phyloP scores from a whole-genome alignment of 1,140 invertebrate genomes.

The Drosophila setifemur region DNA sequence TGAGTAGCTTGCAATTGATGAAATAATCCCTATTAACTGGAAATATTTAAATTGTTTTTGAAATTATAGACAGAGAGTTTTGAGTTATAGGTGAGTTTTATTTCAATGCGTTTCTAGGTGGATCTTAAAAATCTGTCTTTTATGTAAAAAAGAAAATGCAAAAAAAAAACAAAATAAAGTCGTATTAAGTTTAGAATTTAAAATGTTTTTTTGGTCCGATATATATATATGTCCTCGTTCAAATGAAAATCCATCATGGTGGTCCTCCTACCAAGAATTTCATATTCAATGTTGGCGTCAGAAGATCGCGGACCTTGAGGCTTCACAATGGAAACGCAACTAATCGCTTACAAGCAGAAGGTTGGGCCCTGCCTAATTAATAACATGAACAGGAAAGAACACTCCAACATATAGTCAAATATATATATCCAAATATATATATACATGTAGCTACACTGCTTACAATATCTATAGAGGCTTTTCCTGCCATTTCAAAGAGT shows the following conservation, averaged over 20 bases:
- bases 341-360: constrained; percentile 42
- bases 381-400: constrained; percentile 29
- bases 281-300: constrained; percentile 50
- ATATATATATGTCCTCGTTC: not conserved
- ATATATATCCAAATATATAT: not conserved
- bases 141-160: too few relatives aligned
- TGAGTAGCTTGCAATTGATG: not conserved
- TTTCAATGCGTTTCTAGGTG: too few relatives aligned
- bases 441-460: constrained; percentile 12
- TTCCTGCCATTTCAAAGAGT: constrained; percentile 37
- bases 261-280: constrained; percentile 30
- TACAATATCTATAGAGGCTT: constrained; percentile 40
- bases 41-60: too few relatives aligned
- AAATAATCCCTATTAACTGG: too few relatives aligned
- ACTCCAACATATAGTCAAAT: not conserved
- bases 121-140: too few relatives aligned
- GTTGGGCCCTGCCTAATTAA: constrained; percentile 32
- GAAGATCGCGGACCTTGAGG: constrained; percentile 11
- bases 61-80: too few relatives aligned
- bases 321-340: constrained; percentile 33
- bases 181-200: too few relatives aligned
- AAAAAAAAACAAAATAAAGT: too few relatives aligned
- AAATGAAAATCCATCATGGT: not conserved
- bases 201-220: too few relatives aligned
- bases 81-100: too few relatives aligned